These are phyloP conservation scores for Drosophila tropicalis DNA, from an alignment of 1,140 invertebrate species.

Conservation along the genomic window DNA sequence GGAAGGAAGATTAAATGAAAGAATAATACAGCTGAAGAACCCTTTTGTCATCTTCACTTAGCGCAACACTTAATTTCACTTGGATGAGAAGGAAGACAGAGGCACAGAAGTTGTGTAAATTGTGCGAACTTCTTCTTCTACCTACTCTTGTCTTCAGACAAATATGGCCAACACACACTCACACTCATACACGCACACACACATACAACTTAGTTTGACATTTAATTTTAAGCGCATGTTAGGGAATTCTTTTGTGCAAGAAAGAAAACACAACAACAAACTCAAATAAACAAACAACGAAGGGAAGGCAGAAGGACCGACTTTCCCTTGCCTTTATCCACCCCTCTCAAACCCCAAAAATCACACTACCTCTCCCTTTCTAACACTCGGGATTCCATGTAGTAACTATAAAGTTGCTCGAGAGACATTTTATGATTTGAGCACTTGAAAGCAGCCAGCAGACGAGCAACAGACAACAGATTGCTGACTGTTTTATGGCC, in stretches of 20 bases:
- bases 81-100: slow-evolving; percentile 48
- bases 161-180: slow-evolving; percentile 66
- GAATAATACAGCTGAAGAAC: slow-evolving; percentile 80
- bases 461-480: slow-evolving; percentile 78
- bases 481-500: slow-evolving; percentile 77
- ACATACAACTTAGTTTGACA: slow-evolving; percentile 62
- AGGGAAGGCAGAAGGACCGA: not conserved
- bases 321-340: not conserved
- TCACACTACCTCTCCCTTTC: not conserved
- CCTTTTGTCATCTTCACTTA: slow-evolving; percentile 80
- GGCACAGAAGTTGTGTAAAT: slow-evolving; percentile 75
- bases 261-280: slow-evolving; percentile 45
- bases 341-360: not conserved
- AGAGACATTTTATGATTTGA: slow-evolving; percentile 81
- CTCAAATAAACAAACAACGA: slow-evolving; percentile 73
- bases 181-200: slow-evolving; percentile 11
- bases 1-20: slow-evolving; percentile 74
- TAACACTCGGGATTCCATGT: slow-evolving; percentile 22
- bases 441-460: slow-evolving; percentile 76
- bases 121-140: slow-evolving; percentile 69
- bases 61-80: slow-evolving; percentile 80
- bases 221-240: slow-evolving; percentile 83
- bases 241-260: slow-evolving; percentile 79
- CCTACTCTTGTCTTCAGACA: slow-evolving; percentile 51
- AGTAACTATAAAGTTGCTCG: slow-evolving; percentile 78